phyloP scores from a whole-genome alignment of 1,140 invertebrate genomes.

The Hyphantria cunea region DNA sequence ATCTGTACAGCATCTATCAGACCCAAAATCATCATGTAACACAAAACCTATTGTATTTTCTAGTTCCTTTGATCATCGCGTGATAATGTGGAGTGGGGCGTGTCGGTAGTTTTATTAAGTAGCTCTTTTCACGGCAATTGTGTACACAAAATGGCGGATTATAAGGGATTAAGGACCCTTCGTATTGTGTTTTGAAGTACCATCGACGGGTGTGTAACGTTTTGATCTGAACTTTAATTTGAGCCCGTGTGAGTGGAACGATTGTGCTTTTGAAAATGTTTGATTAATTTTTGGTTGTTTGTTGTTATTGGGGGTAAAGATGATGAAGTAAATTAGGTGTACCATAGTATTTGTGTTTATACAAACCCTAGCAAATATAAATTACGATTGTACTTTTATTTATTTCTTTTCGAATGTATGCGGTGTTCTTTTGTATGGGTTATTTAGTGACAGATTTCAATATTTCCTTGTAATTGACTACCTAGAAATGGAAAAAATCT shows the following conservation, averaged over 20 bases:
- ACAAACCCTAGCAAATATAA: too few species aligned
- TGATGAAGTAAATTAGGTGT: too few species aligned
- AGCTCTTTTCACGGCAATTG: constrained; percentile 78
- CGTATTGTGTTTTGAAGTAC: constrained; percentile 46
- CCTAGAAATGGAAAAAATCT: too few species aligned
- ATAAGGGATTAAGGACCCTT: constrained; percentile 63
- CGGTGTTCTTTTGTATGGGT: too few species aligned
- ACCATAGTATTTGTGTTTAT: too few species aligned
- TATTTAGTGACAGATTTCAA: too few species aligned
- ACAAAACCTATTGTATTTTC: constrained; percentile 65
- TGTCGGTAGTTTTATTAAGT: constrained; percentile 58
- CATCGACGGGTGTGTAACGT: constrained; percentile 23
- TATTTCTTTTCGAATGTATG: too few species aligned
- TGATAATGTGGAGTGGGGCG: constrained; percentile 57
- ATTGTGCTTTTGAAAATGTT: background rate
- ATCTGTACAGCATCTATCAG: constrained; percentile 3
- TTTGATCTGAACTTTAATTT: constrained; percentile 54
- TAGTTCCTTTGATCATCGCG: constrained; percentile 66
- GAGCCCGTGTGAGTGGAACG: constrained; percentile 38
- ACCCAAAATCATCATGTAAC: constrained; percentile 48
- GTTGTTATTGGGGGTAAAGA: too few species aligned
- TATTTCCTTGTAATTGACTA: too few species aligned
- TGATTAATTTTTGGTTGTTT: too few species aligned
- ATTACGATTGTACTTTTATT: too few species aligned
- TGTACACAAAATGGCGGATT: constrained; percentile 74